A percentile compares a stretch with the other conserved stretches of the same genome.
These are phyloP conservation scores for Columba janthina DNA, from an alignment of 2,113 vertebrate species.

Conservation along the genomic window DNA sequence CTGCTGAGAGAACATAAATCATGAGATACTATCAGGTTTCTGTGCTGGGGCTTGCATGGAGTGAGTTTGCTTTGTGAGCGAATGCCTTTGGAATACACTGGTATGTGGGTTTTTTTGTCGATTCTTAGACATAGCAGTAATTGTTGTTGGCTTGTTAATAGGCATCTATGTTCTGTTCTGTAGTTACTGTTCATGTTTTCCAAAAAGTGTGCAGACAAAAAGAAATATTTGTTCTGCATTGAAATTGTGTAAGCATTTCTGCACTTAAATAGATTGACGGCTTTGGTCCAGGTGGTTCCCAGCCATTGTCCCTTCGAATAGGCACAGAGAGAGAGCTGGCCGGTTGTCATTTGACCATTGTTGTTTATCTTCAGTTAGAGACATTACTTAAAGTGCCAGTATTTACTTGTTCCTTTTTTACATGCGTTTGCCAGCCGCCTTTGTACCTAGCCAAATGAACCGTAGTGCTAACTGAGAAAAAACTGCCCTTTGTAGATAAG, in stretches of 20 bases:
- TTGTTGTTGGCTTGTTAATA: slow-evolving; percentile 25
- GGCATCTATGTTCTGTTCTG: neutral
- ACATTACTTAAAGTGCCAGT: neutral
- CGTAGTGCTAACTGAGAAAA: neutral
- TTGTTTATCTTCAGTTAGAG: neutral
- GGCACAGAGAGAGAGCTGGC: neutral
- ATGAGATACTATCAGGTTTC: slow-evolving; percentile 45
- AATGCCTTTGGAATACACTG: slow-evolving; percentile 43
- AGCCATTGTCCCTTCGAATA: neutral
- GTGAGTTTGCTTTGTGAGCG: slow-evolving; percentile 37
- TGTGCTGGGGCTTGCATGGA: slow-evolving; percentile 42
- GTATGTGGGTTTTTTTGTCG: neutral
- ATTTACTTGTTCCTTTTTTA: neutral
- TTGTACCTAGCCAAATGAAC: neutral
- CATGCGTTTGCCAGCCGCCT: neutral
- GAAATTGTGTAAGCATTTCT: neutral
- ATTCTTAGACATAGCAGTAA: slow-evolving; percentile 34
- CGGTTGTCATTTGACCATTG: neutral
- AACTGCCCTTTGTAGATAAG: neutral
- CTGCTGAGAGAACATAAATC: slow-evolving; percentile 59
- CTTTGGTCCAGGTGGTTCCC: neutral
- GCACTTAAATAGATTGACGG: neutral
- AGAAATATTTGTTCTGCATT: neutral
- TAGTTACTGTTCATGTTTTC: neutral
- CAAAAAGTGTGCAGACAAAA: neutral